Evolutionary conservation across 2,797 vertebrate species (phyloP).

Genomic region (Phalloptychus januarius): DNA sequence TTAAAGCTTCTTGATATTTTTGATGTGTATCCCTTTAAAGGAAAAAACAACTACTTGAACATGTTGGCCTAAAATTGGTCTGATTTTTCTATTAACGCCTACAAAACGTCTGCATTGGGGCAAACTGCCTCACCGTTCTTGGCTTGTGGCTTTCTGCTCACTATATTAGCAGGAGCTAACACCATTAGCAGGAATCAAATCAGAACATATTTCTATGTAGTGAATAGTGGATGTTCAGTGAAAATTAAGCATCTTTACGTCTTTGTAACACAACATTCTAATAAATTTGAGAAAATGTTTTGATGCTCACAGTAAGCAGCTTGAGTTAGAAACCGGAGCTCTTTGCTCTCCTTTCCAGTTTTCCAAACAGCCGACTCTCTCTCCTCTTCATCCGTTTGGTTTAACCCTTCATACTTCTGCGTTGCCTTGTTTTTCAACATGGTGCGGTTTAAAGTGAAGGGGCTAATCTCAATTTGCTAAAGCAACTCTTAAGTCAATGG

Average conservation of each 20-base stretch:
- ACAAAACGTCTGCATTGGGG: neutral
- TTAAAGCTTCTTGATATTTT: slow-evolving; percentile 29
- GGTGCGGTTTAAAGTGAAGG: neutral
- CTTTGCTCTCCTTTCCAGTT: neutral
- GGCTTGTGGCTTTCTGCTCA: neutral
- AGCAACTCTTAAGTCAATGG: no score
- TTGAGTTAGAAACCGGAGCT: neutral
- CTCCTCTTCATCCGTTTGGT: neutral
- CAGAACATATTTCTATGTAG: neutral
- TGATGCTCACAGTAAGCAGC: neutral
- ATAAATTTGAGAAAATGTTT: neutral
- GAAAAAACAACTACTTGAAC: neutral
- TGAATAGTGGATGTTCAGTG: neutral
- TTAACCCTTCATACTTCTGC: neutral
- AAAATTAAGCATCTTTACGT: neutral
- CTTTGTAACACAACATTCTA: neutral
- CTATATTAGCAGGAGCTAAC: neutral
- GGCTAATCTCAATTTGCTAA: neutral
- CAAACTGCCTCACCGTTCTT: neutral
- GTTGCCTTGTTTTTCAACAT: neutral
- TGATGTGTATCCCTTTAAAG: neutral
- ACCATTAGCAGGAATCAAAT: neutral
- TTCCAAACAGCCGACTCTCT: neutral
- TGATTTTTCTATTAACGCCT: neutral
- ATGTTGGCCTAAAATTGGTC: neutral